Evolutionary conservation across 1,140 invertebrate species (phyloP).

Genomic region (Micrasema minimum): DNA sequence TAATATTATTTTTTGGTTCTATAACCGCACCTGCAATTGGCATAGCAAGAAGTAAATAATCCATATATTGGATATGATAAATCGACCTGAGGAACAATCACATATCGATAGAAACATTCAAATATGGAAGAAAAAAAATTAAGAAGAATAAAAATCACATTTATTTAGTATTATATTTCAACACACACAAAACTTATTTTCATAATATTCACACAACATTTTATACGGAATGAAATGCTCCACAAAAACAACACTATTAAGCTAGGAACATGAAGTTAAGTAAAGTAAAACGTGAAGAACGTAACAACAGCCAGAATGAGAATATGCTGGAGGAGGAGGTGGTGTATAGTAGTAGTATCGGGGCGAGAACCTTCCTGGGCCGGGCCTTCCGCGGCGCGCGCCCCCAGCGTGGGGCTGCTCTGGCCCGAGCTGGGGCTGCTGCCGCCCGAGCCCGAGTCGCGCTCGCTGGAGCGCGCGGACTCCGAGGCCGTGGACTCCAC

Average conservation of each 20-base stretch:
- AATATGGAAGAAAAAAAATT: not conserved
- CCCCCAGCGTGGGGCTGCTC: conserved; percentile 22
- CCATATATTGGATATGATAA: too few species aligned
- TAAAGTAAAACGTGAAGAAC: conserved; percentile 33
- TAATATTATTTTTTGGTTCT: too few species aligned
- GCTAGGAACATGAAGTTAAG: not conserved
- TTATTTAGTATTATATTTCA: conserved; percentile 28
- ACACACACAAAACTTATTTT: conserved; percentile 16
- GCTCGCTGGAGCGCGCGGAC: conserved; percentile 30
- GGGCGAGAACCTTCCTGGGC: conserved; percentile 32
- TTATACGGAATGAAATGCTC: conserved; percentile 30
- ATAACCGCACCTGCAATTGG: too few species aligned
- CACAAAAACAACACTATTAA: conserved; percentile 11
- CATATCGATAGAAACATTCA: too few species aligned
- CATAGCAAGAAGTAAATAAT: too few species aligned
- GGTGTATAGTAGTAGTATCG: conserved; percentile 32
- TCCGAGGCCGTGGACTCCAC: conserved; percentile 42
- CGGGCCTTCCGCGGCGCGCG: conserved; percentile 1
- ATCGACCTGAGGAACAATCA: too few species aligned
- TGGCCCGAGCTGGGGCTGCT: conserved; percentile 24
- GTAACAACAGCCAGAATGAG: conserved; percentile 35
- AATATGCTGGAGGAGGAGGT: conserved; percentile 45
- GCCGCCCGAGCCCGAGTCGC: conserved; percentile 38
- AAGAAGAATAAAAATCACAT: conserved; percentile 6
- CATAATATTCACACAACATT: conserved; percentile 13